Base-by-base conservation (phyloP, 2,113 vertebrate genomes). In the Phaetusa simplex region DNA sequence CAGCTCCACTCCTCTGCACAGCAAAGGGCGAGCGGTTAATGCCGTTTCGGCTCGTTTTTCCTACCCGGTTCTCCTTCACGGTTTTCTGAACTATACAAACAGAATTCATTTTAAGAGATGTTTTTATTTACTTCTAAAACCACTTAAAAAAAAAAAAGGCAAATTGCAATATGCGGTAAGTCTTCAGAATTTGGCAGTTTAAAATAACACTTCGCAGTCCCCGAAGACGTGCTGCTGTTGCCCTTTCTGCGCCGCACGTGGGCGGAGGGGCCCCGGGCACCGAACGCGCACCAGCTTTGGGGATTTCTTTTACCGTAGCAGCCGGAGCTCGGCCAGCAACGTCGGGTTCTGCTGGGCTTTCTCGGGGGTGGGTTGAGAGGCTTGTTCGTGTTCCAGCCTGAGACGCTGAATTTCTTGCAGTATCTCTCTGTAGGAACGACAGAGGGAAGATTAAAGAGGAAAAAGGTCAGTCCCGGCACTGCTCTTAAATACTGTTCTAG, bases 291-390 rank as follows among this genome's bases (percentile, higher is more conserved):
- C 1, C 9, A 32, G 22, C 17, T 6, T 22, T 16, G 7, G 64
- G 0, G 1, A 0, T 23, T 38, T 20, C 5, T 18, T 62, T 86
- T 96, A 99, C 99, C 99, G 98, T 62, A 99, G 98, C 7, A 99
- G 98, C 66, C 99, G 90, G 24, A 99, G 98, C 84, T 99, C 99
- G 0, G 99, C 99, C 93, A 99, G 95, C 5, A 99, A 86, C 0
- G 99, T 99, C 5, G 99, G 99, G 97, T 99, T 99, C 98, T 99
- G 99, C 97, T 99, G 99, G 43, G 99, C 99, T 92, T 99, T 99
- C 95, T 99, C 99, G 0, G 99, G 99, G 5, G 99, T 99, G 42
- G 99, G 99, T 90, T 99, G 99, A 6, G 99, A 99, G 7, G 99
- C 99, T 86, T 99, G 99, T 24, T 99, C 99, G 0, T 99, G 99